phyloP scores from a whole-genome alignment of 2,113 vertebrate genomes.

The Alligator mississippiensis region DNA sequence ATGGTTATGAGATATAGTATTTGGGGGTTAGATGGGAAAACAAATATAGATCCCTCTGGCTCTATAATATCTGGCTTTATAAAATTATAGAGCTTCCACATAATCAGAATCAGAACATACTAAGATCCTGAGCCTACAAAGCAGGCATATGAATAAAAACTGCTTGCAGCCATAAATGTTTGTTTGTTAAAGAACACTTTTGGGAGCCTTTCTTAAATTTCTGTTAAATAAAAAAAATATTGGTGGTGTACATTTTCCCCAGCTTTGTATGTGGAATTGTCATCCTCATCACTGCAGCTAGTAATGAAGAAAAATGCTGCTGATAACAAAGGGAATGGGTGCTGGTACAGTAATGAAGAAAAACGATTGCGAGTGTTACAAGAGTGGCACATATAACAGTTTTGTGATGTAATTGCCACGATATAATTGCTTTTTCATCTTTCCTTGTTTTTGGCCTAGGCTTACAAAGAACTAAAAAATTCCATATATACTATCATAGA shows the following conservation, averaged over 20 bases:
- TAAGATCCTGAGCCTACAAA: neutral
- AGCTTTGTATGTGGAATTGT: neutral
- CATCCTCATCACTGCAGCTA: neutral
- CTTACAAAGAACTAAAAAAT: constrained; percentile 37
- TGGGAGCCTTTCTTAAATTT: neutral
- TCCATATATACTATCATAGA: constrained; percentile 38
- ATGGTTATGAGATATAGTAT: neutral
- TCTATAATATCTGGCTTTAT: neutral
- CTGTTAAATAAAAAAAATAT: neutral
- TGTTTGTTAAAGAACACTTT: neutral
- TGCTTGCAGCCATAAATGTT: neutral
- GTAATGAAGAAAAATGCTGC: constrained; percentile 35
- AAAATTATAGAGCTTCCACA: neutral
- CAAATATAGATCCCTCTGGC: neutral
- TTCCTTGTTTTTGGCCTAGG: neutral
- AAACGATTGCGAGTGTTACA: constrained; percentile 33
- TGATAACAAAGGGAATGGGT: constrained; percentile 2
- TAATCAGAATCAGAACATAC: neutral
- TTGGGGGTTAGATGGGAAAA: neutral
- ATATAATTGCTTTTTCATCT: constrained; percentile 31
- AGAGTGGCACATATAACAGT: neutral
- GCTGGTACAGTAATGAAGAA: constrained; percentile 39
- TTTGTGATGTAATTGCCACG: neutral
- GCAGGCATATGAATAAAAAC: neutral
- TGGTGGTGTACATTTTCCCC: neutral